Evolutionary conservation across 2,113 vertebrate species (phyloP).

Genomic region (Sminthopsis crassicaudata): DNA sequence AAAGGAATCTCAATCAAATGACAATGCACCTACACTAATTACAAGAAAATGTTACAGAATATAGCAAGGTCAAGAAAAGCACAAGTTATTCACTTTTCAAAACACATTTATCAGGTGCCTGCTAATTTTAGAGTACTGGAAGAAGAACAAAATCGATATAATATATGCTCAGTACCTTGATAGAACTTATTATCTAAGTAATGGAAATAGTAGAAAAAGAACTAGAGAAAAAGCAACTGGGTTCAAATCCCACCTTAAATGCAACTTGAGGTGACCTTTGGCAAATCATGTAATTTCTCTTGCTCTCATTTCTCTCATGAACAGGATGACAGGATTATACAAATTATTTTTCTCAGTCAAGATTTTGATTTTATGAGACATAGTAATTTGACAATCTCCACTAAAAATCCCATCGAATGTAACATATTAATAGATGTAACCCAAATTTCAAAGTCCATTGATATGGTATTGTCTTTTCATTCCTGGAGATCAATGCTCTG

Average conservation of each 20-base stretch:
- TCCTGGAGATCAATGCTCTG: no score
- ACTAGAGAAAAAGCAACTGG: background rate
- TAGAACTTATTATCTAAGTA: background rate
- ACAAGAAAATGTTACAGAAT: background rate
- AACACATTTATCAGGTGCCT: background rate
- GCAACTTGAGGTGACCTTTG: background rate
- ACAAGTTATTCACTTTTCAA: background rate
- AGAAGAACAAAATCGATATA: background rate
- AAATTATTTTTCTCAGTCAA: background rate
- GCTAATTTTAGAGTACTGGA: background rate
- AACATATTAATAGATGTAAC: no score
- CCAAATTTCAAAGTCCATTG: no score
- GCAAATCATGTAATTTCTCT: background rate
- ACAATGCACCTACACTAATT: background rate
- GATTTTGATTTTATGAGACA: background rate
- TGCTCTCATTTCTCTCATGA: background rate
- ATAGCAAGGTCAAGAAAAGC: background rate
- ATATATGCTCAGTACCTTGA: background rate
- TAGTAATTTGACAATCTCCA: background rate
- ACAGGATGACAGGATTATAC: background rate
- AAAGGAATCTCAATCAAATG: background rate
- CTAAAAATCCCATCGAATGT: background rate
- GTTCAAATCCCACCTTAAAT: background rate
- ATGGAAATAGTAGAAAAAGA: background rate
- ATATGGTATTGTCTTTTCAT: no score